Evolutionary conservation across 2,113 vertebrate genomes (phyloP).

Genomic region (Dromiciops gliroides): DNA sequence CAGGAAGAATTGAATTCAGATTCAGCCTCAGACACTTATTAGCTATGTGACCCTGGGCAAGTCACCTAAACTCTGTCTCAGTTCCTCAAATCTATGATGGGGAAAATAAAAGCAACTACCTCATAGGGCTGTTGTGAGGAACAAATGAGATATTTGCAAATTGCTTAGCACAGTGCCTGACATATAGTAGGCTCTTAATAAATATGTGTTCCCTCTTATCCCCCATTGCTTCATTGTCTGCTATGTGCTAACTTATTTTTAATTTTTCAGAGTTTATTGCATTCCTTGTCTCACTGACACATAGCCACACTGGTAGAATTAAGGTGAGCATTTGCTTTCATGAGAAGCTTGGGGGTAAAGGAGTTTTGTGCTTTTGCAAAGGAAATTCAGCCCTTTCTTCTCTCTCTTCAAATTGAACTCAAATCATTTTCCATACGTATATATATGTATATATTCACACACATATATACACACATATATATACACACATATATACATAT

Average conservation of each 20-base stretch:
- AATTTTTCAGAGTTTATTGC: neutral
- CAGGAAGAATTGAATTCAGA: neutral
- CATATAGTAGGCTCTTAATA: neutral
- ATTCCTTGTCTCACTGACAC: neutral
- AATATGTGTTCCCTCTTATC: neutral
- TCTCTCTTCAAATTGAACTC: neutral
- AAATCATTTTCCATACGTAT: neutral
- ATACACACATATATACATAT: too few species aligned
- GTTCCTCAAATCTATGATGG: neutral
- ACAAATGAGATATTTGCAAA: neutral
- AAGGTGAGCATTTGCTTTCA: neutral
- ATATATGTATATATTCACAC: too few species aligned
- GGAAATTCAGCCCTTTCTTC: neutral
- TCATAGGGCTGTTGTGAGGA: neutral
- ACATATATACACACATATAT: too few species aligned
- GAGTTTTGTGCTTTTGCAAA: neutral
- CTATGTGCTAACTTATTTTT: neutral
- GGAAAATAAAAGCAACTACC: neutral
- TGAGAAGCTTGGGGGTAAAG: neutral
- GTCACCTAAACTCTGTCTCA: neutral
- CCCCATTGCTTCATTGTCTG: neutral
- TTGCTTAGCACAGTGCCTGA: neutral
- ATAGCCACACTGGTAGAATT: neutral
- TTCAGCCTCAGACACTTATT: neutral
- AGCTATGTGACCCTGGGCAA: neutral